Base-by-base conservation (phyloP, 2,888 invertebrate species). In the Drosophila flavopinicola region DNA sequence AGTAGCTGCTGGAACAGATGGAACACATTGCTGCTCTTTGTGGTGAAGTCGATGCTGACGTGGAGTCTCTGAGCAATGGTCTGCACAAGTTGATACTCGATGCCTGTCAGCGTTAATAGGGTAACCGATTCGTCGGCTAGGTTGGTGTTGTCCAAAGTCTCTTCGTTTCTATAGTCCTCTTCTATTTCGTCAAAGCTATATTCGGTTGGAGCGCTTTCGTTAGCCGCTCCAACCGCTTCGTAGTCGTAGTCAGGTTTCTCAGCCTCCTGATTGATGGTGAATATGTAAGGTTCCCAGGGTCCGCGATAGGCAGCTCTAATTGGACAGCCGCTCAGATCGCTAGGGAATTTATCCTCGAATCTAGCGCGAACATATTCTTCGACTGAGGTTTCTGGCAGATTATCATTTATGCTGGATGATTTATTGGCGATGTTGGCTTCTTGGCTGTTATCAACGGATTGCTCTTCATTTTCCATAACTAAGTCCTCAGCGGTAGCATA, bases 281-380 rank as follows among this genome's bases (percentile, higher is more conserved):
- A 87, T 5, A 90, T 88, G 54, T 89, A 91, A 0, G 91, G 91
- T 42, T 90, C 90, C 89, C 89, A 90, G 3, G 90, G 75, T 15
- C 71, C 71, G 2, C 90, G 85, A 54, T 87, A 88, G 9, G 87
- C 86, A 0, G 88, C 90, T 3, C 73, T 74, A n/a, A 91, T 57
- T 1, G 88, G 85, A 60, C 91, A 91, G 9, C 87, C 88, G 61
- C 89, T 88, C 17, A 91, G 76, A 54, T 90, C 84, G 2, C 71
- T 75, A 0, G 91, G 91, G 39, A 91, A 86, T 53, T 91, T 91
- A 54, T 90, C 89, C 13, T 78, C 42, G 35, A 90, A 86, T 10
- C 80, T 56, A 6, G 77, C 86, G 0, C 84, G 78, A 25, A 37
- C 63, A 13, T 75, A 65, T 57, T 90, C 80, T 29, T 88, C 68